Base-by-base conservation (phyloP, 1,140 invertebrate species). In the Plectus sambesii region DNA sequence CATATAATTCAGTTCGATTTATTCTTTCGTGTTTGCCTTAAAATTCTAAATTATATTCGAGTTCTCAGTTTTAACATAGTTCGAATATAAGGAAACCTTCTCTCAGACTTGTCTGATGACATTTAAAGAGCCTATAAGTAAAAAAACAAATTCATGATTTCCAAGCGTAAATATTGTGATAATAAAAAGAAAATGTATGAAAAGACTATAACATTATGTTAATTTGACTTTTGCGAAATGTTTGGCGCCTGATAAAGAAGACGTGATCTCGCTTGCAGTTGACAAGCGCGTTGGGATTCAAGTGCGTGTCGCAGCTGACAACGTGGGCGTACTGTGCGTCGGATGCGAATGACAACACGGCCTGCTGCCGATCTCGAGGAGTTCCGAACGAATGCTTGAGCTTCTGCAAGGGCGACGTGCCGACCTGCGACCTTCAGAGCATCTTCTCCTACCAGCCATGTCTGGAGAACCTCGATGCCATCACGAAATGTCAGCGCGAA, bases 301-400 rank as follows among this genome's bases (percentile, higher is more conserved):
- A 65, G 41, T 65, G 62, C 38, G 63, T 65, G 17, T 60, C 58
- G 6, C 60, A 67, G 29, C 39, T 65, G 39, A 68, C 65, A 5
- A 66, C 60, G 4, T 65, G 62, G 62, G 60, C 62, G 2, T 65
- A 65, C 53, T 65, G 62, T 56, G 61, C 62, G 3, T 47, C 61
- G 22, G 62, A 65, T 30, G 40, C 44, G 17, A 60, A 51, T 15
- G 62, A 65, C 42, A 66, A 61, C 26, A 65, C 65, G n/a, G 54
- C 37, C 8, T 65, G 62, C 42, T 65, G 62, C 43, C 53, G 46
- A 27, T 37, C 30, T 43, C n/a, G 9, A 62, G 61, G 62, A 20
- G 60, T 65, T 19, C 42, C 53, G 5, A 23, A 47, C 19, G 62
- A 65, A 30, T 65, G 62, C 42, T 27, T 63, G 8, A 63, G 60